phyloP scores from a whole-genome alignment of 1,140 invertebrate genomes.

The Listronotus bonariensis region DNA sequence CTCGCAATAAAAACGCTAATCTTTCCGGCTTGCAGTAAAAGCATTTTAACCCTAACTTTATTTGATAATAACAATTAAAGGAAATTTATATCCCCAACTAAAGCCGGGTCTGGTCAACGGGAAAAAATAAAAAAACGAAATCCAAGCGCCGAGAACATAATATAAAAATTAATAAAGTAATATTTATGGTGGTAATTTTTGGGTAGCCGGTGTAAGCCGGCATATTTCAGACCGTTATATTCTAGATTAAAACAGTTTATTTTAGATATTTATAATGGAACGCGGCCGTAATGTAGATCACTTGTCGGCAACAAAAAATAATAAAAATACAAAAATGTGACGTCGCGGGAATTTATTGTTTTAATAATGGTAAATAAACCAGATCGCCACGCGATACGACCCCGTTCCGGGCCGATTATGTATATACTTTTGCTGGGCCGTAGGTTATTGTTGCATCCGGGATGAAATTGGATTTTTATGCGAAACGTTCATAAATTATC shows the following conservation, averaged over 20 bases:
- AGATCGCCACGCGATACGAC: conserved; percentile 42
- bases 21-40: no score
- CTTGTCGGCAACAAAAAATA: conserved; percentile 53
- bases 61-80: conserved; percentile 6
- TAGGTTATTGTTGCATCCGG: conserved; percentile 43
- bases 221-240: conserved; percentile 50
- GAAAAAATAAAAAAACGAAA: conserved; percentile 7
- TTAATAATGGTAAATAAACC: conserved; percentile 57
- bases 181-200: conserved; percentile 56
- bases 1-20: no score
- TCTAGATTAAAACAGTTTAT: conserved; percentile 58
- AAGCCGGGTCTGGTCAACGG: background rate
- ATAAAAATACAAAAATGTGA: conserved; percentile 53
- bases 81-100: conserved; percentile 5
- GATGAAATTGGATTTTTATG: conserved; percentile 53
- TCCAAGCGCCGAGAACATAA: conserved; percentile 14
- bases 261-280: conserved; percentile 57
- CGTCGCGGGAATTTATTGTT: conserved; percentile 54
- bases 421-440: conserved; percentile 2
- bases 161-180: conserved; percentile 53
- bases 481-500: conserved; percentile 47
- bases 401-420: conserved; percentile 17
- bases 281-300: conserved; percentile 54
- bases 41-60: no score
- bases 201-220: conserved; percentile 45